A percentile compares a stretch with the other conserved stretches of the same genome.
phyloP scores from a whole-genome alignment of 2,888 invertebrate genomes.

The Caenorhabditis angaria region DNA sequence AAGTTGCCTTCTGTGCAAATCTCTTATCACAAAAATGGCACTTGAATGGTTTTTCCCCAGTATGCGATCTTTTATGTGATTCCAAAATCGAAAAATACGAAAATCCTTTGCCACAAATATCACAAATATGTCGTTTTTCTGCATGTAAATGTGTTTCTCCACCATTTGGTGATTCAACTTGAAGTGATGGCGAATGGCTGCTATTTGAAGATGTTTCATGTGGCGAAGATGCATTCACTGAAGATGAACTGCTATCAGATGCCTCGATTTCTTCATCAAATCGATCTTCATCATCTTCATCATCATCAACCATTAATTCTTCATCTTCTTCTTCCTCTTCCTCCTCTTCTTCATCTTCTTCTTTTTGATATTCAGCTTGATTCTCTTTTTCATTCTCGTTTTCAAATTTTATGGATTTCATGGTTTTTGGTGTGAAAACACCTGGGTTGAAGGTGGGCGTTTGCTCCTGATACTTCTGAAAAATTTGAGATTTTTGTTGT shows the following conservation, averaged over 20 bases:
- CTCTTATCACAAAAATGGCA: constrained; percentile 71
- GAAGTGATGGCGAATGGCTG: constrained; percentile 39
- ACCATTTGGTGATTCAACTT: constrained; percentile 18
- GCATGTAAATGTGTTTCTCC: constrained; percentile 16
- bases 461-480: neutral
- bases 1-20: constrained; percentile 72
- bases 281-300: constrained; percentile 33
- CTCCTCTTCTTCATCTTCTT: constrained; percentile 17
- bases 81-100: constrained; percentile 72
- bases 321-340: constrained; percentile 40
- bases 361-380: neutral
- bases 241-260: constrained; percentile 24
- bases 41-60: constrained; percentile 71
- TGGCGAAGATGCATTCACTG: constrained; percentile 26
- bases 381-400: constrained; percentile 1
- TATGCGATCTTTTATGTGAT: constrained; percentile 72
- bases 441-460: neutral
- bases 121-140: constrained; percentile 70
- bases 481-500: too few relatives aligned
- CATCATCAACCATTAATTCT: constrained; percentile 41
- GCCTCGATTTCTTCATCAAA: constrained; percentile 14
- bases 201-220: constrained; percentile 30
- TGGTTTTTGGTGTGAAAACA: neutral
- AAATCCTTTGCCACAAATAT: constrained; percentile 65
- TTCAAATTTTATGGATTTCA: neutral